Evolutionary conservation across 2,888 invertebrate genomes (phyloP), one percentile per base, ranked within the genome.

Genomic region (Macaria liturata): DNA sequence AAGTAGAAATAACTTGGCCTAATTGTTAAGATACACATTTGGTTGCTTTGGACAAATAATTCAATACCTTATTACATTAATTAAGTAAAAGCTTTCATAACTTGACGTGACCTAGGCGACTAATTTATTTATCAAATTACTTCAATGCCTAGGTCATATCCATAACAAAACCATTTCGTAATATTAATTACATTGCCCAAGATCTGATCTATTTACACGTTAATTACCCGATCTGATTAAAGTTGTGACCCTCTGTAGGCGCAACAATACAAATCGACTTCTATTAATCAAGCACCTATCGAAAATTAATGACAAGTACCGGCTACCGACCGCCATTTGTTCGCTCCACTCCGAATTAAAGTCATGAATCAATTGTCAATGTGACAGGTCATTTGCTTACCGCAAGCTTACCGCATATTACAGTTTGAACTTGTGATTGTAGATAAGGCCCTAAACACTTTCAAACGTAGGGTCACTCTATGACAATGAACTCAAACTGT

Each of bases 401-500:
- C 34, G 45, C 47, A 58, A 81, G 81, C 80, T 83, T 60, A 54
- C 45, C 34, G 45, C 47, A 58, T 44, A 49, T 54, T 54, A 64
- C 58, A 61, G 61, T 58, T 59, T 59, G 62, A 55, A 64, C 66
- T 57, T 61, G 57, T 46, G 61, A 53, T 62, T 49, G 52, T 50
- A 47, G 52, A 69, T 69, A 69, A 72, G 76, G 83, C 71, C 83
- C 85, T 78, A 75, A 81, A 86, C 86, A 82, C 74, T 78, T 78
- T 67, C 59, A 61, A 64, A 67, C 68, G 66, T 54, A 69, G 74
- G 83, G 85, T 81, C 81, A 82, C 63, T 67, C 62, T 72, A 70
- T 84, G 87, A 76, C 88, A 90, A 82, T 89, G 91, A 90, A 88
- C 89, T 87, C 77, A 83, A 87, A 86, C 76, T 80, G 84, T 81